These are phyloP conservation scores for Lasioglossum oenotherae DNA, from an alignment of 2,888 invertebrate species.

Conservation along the genomic window DNA sequence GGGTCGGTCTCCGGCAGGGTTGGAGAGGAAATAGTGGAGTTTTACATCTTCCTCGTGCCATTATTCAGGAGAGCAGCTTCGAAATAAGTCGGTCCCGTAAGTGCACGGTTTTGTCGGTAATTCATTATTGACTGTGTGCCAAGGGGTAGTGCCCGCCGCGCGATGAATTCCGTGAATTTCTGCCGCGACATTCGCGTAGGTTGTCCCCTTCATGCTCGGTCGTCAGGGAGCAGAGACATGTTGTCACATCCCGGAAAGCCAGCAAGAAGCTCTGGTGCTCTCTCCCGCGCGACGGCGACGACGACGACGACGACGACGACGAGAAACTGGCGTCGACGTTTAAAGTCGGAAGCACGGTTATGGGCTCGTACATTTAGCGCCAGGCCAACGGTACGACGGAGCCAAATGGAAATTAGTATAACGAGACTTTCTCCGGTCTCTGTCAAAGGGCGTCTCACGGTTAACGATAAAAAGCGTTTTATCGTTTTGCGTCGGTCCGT, in stretches of 20 bases:
- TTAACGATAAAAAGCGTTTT: constrained; percentile 59
- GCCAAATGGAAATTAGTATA: constrained; percentile 66
- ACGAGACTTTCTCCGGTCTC: constrained; percentile 43
- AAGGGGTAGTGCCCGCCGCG: not conserved
- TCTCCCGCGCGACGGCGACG: not conserved
- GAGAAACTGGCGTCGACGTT: constrained; percentile 51
- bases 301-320: not conserved
- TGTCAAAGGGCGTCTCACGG: constrained; percentile 54
- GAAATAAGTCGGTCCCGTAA: not conserved
- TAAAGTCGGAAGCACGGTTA: constrained; percentile 45
- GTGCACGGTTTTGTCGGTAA: not conserved
- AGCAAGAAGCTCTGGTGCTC: constrained; percentile 26
- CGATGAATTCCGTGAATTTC: constrained; percentile 39
- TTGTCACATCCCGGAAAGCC: constrained; percentile 35
- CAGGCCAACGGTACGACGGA: constrained; percentile 23
- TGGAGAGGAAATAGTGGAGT: too few relatives aligned
- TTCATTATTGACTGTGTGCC: constrained; percentile 32
- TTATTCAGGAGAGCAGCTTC: not conserved
- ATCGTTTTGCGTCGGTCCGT: constrained; percentile 43
- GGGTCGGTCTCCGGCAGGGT: too few relatives aligned
- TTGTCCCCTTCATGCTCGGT: constrained; percentile 13
- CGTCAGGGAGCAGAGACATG: constrained; percentile 42
- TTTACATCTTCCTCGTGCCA: not conserved
- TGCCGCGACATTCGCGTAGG: not conserved
- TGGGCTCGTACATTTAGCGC: constrained; percentile 46